Evolutionary conservation across 2,888 invertebrate species (phyloP), one percentile per base, ranked within the genome.

Genomic region (Mayetiola destructor): DNA sequence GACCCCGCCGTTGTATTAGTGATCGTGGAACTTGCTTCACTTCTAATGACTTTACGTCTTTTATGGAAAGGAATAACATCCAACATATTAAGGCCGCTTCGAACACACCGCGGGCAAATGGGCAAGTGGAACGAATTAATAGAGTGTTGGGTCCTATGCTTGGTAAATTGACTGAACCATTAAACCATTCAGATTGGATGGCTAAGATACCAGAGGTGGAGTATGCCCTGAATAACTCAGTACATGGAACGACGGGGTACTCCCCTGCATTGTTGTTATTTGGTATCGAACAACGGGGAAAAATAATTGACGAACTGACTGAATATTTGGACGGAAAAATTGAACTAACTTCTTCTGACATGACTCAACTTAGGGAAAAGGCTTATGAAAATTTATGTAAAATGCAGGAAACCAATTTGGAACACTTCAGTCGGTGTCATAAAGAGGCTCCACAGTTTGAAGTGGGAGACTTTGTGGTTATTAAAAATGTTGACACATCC

Each of bases 21-120:
- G 63, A 64, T 55, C 56, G 62, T 35, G 63, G 61, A 1, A 60
- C 59, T 10, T 56, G 59, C 54, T 64, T 64, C 53, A 63, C 61
- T 0, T 62, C 62, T 0, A 32, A 8, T 10, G 61, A 62, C 18
- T 64, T 64, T 57, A n/a, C 21, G 18, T 35, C 57, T 21, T 63
- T 61, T 59, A 39, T 61, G 37, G 21, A 48, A 8, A 42, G 58
- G 20, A 23, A 53, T 27, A 54, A 55, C 55, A 56, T 60, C 18
- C 21, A 54, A 10, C 60, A 32, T 32, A 12, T 32, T 32, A 32
- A 32, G 32, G 32, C 12, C 32, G 8, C 32, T 32, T 32, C 32
- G 32, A 12, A 12, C 32, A 32, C 32, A 32, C 32, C 32, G 12
- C 32, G 32, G 12, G 32, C 32, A 12, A 32, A 32, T 32, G 32